These are phyloP conservation scores for Muntiacus reevesi DNA, from an alignment of 2,113 vertebrate species.

Conservation along the genomic window DNA sequence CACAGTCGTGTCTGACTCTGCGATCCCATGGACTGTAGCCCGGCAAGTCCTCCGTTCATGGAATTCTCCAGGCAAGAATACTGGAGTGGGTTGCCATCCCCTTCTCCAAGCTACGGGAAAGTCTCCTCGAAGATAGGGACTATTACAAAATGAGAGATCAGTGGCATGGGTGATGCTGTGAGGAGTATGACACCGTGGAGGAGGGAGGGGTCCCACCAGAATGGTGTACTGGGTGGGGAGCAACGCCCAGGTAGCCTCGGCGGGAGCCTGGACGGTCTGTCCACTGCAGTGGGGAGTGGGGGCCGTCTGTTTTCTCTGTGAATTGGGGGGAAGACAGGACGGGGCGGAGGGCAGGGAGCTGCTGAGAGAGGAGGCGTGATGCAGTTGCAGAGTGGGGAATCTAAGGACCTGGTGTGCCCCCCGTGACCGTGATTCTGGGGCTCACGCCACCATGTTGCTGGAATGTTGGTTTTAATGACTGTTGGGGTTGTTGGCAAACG, in stretches of 20 bases:
- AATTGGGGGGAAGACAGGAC: fast-evolving
- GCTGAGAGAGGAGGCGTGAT: neutral
- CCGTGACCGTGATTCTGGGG: fast-evolving
- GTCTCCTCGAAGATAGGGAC: neutral
- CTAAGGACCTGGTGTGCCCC: too few relatives aligned
- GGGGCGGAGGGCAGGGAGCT: neutral
- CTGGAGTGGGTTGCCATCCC: too few relatives aligned
- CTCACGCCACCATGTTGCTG: neutral
- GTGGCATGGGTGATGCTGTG: neutral
- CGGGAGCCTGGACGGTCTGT: neutral
- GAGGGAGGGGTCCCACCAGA: neutral
- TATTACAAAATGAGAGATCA: too few relatives aligned
- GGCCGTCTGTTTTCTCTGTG: neutral
- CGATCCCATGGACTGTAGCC: too few relatives aligned
- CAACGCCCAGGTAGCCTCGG: neutral
- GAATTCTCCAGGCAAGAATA: too few relatives aligned
- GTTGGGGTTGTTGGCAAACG: neutral
- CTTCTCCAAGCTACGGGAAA: neutral
- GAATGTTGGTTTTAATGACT: neutral
- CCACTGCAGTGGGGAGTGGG: neutral
- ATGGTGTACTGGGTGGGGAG: neutral
- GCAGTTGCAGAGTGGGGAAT: fast-evolving
- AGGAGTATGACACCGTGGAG: neutral
- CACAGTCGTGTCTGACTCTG: too few relatives aligned
- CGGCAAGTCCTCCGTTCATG: too few relatives aligned